phyloP scores from a whole-genome alignment of 2,113 vertebrate species.

The Aramus guarauna region DNA sequence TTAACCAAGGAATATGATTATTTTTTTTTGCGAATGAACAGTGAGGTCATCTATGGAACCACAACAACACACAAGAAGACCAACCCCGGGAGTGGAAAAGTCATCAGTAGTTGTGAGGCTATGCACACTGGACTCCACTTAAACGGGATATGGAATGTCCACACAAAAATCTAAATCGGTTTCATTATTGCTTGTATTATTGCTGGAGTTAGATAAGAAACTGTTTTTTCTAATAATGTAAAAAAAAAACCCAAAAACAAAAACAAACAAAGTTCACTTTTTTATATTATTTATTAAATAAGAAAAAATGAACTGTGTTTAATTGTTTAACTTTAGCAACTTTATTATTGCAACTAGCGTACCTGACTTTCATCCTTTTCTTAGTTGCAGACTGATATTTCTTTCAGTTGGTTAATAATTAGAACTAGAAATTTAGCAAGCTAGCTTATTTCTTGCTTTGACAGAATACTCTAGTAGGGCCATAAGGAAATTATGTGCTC shows the following conservation, averaged over 20 bases:
- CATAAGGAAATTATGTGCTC: rapidly evolving
- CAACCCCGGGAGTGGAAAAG: background rate
- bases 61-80: background rate
- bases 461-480: background rate
- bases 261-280: slow-evolving; percentile 63
- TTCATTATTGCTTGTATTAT: slow-evolving; percentile 44
- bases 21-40: background rate
- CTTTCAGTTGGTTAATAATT: background rate
- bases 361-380: background rate
- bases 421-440: background rate
- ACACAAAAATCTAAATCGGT: background rate
- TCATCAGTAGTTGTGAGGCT: slow-evolving; percentile 27
- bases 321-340: slow-evolving; percentile 55
- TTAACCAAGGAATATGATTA: background rate
- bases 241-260: no score
- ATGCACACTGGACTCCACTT: slow-evolving; percentile 9
- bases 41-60: background rate
- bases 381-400: background rate
- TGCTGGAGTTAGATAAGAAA: slow-evolving; percentile 60
- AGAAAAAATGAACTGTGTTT: slow-evolving; percentile 60
- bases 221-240: slow-evolving; percentile 58
- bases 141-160: slow-evolving; percentile 22
- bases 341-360: background rate
- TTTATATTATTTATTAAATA: slow-evolving; percentile 76
- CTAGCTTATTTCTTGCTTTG: background rate